These are phyloP conservation scores for Macroteleia sp. DNA, from an alignment of 2,888 invertebrate genomes.

Conservation along the genomic window DNA sequence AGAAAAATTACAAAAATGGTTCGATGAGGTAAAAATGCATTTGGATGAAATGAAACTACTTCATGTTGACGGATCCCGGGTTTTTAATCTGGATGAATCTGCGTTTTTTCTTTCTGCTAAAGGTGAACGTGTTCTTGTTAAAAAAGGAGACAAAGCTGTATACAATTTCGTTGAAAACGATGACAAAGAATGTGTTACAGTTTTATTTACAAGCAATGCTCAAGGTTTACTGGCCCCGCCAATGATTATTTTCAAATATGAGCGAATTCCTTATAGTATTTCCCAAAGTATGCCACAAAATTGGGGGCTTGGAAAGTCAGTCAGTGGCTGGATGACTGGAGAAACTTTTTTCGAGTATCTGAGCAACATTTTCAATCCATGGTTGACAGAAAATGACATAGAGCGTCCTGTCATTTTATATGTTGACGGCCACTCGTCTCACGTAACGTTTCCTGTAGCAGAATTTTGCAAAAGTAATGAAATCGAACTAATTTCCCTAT, in stretches of 20 bases:
- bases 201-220: slow-evolving; percentile 65
- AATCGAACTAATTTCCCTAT: slow-evolving; percentile 77
- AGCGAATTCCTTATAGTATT: slow-evolving; percentile 72
- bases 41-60: too few relatives aligned
- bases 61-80: too few relatives aligned
- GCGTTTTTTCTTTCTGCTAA: too few relatives aligned
- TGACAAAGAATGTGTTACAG: slow-evolving; percentile 46
- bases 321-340: slow-evolving; percentile 82
- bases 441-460: slow-evolving; percentile 76
- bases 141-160: too few relatives aligned
- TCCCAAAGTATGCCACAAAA: slow-evolving; percentile 69
- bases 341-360: slow-evolving; percentile 81
- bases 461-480: slow-evolving; percentile 78
- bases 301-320: slow-evolving; percentile 80
- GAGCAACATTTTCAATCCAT: slow-evolving; percentile 78
- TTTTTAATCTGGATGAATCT: too few relatives aligned
- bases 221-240: slow-evolving; percentile 69
- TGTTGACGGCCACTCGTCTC: slow-evolving; percentile 80
- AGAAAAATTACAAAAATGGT: too few relatives aligned
- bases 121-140: too few relatives aligned
- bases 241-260: slow-evolving; percentile 73
- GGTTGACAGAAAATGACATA: slow-evolving; percentile 76
- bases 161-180: too few relatives aligned
- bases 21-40: too few relatives aligned
- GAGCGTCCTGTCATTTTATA: slow-evolving; percentile 78